A percentile compares a stretch with the other conserved stretches of the same genome.
Evolutionary conservation across 2,888 invertebrate species (phyloP).

Genomic region (Sminthurinus aureus): DNA sequence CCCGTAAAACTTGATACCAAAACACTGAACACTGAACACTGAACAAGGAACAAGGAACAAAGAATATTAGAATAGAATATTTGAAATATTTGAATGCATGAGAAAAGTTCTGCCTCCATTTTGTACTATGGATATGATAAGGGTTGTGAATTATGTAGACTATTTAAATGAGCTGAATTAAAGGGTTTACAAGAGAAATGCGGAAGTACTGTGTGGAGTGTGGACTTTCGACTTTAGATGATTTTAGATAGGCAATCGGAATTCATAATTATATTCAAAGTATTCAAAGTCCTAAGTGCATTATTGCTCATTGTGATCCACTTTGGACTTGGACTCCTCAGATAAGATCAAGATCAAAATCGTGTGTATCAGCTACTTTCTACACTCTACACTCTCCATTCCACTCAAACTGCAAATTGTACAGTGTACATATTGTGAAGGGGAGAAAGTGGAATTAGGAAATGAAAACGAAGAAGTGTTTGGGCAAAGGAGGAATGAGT

Average conservation of each 20-base stretch:
- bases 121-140: neutral
- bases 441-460: neutral
- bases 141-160: neutral
- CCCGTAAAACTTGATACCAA: too few relatives aligned
- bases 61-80: too few relatives aligned
- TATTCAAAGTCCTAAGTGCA: neutral
- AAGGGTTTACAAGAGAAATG: neutral
- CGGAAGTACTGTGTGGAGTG: too few relatives aligned
- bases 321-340: neutral
- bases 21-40: too few relatives aligned
- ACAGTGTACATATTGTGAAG: neutral
- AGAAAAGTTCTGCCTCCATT: too few relatives aligned
- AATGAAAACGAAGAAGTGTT: slow-evolving; percentile 13
- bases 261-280: neutral
- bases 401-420: neutral
- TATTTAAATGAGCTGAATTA: neutral
- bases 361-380: too few relatives aligned
- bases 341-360: neutral
- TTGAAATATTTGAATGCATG: too few relatives aligned
- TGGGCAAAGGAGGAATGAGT: neutral
- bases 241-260: neutral
- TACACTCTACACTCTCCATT: too few relatives aligned
- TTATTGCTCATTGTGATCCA: neutral
- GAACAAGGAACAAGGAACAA: too few relatives aligned
- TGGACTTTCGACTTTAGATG: too few relatives aligned